A percentile compares a stretch with the other conserved stretches of the same genome.
Conservation (phyloP, 2,797 vertebrate genomes). For the Remorina albescens region DNA sequence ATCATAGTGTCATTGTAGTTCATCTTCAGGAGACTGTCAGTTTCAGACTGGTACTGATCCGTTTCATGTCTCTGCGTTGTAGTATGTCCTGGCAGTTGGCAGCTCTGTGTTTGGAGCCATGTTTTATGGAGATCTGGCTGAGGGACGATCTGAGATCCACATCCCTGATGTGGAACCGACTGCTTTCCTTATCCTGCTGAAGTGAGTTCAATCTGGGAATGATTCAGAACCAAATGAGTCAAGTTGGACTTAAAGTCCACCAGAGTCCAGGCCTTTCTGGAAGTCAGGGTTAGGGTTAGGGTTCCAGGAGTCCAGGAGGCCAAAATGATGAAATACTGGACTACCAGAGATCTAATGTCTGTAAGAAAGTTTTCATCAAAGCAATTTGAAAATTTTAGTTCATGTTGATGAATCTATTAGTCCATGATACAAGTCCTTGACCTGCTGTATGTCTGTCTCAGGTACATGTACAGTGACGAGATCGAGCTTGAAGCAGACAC, state of each 20-base stretch:
- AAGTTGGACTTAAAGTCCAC: neutral
- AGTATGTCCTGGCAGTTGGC: constrained; percentile 89
- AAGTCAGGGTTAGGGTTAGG: neutral
- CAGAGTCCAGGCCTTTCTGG: neutral
- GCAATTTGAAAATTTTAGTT: neutral
- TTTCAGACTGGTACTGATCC: constrained; percentile 1
- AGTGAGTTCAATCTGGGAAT: constrained; percentile 76
- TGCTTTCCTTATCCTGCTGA: constrained; percentile 93
- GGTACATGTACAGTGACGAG: constrained; percentile 97
- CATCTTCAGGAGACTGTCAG: neutral
- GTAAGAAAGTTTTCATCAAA: no score
- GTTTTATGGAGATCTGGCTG: constrained; percentile 96
- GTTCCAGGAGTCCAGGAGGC: neutral
- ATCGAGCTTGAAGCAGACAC: constrained; percentile 94
- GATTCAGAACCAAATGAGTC: neutral
- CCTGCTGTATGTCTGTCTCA: constrained; percentile 54
- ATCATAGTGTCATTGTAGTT: neutral
- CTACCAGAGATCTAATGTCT: neutral
- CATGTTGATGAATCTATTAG: no score
- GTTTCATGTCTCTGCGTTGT: constrained; percentile 17
- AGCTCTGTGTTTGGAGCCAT: constrained; percentile 98
- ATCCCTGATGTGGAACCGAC: constrained; percentile 96
- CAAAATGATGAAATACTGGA: neutral
- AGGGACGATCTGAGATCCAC: constrained; percentile 92
- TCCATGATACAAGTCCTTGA: neutral